These are phyloP conservation scores for Drosophila aff. DNA, from an alignment of 1,140 invertebrate genomes.

Conservation along the genomic window DNA sequence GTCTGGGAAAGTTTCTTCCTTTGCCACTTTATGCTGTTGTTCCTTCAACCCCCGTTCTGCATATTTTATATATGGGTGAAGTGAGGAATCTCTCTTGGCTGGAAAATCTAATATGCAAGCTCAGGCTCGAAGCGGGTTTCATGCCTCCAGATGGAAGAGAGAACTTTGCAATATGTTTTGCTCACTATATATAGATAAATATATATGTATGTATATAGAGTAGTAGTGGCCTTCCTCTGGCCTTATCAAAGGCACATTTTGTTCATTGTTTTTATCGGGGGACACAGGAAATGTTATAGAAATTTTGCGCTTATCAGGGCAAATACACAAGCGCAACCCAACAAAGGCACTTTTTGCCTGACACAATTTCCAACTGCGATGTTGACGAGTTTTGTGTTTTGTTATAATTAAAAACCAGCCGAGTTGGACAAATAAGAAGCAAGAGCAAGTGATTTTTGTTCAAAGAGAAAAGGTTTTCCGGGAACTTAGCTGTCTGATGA, in stretches of 20 bases:
- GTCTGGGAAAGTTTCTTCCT: constrained; percentile 52
- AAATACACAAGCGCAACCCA: constrained; percentile 14
- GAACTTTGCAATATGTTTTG: constrained; percentile 45
- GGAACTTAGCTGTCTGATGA: constrained; percentile 54
- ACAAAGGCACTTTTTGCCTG: constrained; percentile 15
- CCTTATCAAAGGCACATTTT: constrained; percentile 46
- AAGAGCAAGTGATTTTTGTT: background rate
- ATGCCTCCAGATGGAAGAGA: constrained; percentile 15
- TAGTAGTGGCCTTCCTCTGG: constrained; percentile 22
- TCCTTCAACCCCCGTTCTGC: constrained; percentile 28
- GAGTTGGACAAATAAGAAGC: background rate
- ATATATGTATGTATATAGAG: background rate
- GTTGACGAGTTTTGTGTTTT: constrained; percentile 52
- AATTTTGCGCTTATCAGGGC: constrained; percentile 61
- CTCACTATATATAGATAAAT: background rate
- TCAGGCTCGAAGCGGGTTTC: constrained; percentile 29
- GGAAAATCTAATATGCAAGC: constrained; percentile 57
- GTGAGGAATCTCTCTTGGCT: constrained; percentile 43
- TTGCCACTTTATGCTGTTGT: constrained; percentile 13
- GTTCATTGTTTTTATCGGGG: constrained; percentile 64
- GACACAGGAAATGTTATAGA: constrained; percentile 74
- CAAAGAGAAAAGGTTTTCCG: background rate
- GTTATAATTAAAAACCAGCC: constrained; percentile 52
- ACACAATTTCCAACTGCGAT: constrained; percentile 40
- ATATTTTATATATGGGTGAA: constrained; percentile 58